Conservation (phyloP, 1,140 invertebrate species). For the Drosophila mauritiana region DNA sequence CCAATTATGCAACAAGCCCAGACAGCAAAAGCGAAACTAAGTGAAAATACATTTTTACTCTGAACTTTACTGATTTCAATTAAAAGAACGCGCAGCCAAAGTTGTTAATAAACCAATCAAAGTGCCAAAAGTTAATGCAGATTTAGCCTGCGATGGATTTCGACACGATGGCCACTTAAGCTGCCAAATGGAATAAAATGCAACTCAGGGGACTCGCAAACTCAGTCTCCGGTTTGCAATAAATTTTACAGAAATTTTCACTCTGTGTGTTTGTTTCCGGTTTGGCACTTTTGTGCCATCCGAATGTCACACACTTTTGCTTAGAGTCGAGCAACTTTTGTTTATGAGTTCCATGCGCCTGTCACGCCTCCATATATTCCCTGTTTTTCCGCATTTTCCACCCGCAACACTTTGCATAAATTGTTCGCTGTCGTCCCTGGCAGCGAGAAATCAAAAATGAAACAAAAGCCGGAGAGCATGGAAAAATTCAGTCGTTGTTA, state of each 20-base stretch:
- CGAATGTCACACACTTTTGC: slow-evolving; percentile 64
- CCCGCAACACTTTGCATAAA: slow-evolving; percentile 54
- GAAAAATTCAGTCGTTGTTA: slow-evolving; percentile 45
- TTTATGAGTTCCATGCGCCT: slow-evolving; percentile 67
- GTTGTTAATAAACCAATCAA: slow-evolving; percentile 53
- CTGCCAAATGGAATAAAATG: slow-evolving; percentile 60
- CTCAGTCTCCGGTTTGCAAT: slow-evolving; percentile 53
- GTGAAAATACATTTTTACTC: slow-evolving; percentile 25
- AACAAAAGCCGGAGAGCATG: slow-evolving; percentile 39
- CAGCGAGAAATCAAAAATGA: slow-evolving; percentile 75
- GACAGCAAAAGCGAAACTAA: not conserved
- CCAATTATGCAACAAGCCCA: slow-evolving; percentile 60
- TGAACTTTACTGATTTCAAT: slow-evolving; percentile 44
- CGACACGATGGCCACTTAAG: slow-evolving; percentile 63
- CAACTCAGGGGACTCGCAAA: slow-evolving; percentile 1
- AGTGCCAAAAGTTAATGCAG: slow-evolving; percentile 76
- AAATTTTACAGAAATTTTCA: slow-evolving; percentile 66
- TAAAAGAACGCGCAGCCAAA: slow-evolving; percentile 37
- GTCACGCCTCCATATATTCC: slow-evolving; percentile 42
- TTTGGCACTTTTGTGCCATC: slow-evolving; percentile 75
- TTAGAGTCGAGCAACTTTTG: slow-evolving; percentile 28
- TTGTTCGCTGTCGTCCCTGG: slow-evolving; percentile 44
- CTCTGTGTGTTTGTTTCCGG: slow-evolving; percentile 59
- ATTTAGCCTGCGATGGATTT: slow-evolving; percentile 44
- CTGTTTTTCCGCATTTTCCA: slow-evolving; percentile 27